Percentiles rank a stretch among this genome's conserved stretches.
phyloP scores from a whole-genome alignment of 2,888 invertebrate genomes.

The Drosophila engyochracea region DNA sequence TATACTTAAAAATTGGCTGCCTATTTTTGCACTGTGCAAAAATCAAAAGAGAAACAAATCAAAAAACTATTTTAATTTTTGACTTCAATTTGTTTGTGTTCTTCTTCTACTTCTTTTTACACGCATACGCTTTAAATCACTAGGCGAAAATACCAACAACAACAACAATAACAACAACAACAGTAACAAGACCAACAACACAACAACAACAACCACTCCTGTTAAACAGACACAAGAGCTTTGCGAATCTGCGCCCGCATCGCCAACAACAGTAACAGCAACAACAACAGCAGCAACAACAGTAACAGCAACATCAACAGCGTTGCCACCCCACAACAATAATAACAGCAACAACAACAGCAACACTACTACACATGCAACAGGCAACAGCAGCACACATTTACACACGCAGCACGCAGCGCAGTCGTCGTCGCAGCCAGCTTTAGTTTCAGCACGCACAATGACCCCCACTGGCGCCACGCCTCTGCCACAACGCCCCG shows the following conservation, averaged over 20 bases:
- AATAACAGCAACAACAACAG: constrained; percentile 22
- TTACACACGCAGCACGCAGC: constrained; percentile 47
- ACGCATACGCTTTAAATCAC: constrained; percentile 79
- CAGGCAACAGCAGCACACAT: constrained; percentile 49
- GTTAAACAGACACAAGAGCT: constrained; percentile 70
- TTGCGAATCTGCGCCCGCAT: constrained; percentile 62
- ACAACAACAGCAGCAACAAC: constrained; percentile 48
- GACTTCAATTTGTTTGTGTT: constrained; percentile 79
- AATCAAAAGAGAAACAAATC: constrained; percentile 27
- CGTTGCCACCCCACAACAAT: constrained; percentile 28
- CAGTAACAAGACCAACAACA: constrained; percentile 63
- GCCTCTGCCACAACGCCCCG: constrained; percentile 48
- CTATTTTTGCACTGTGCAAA: constrained; percentile 49
- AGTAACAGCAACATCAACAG: constrained; percentile 18
- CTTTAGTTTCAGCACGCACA: constrained; percentile 49
- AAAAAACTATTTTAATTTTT: constrained; percentile 68
- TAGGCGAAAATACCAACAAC: constrained; percentile 76
- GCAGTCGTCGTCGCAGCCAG: constrained; percentile 39
- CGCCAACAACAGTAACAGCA: constrained; percentile 47
- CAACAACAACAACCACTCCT: constrained; percentile 71
- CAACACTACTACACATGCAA: constrained; percentile 46
- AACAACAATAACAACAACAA: constrained; percentile 66
- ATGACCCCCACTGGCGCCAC: constrained; percentile 39
- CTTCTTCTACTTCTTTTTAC: constrained; percentile 75
- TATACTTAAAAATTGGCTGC: constrained; percentile 62